Conservation (phyloP, 2,113 vertebrate genomes). For the Ia io region DNA sequence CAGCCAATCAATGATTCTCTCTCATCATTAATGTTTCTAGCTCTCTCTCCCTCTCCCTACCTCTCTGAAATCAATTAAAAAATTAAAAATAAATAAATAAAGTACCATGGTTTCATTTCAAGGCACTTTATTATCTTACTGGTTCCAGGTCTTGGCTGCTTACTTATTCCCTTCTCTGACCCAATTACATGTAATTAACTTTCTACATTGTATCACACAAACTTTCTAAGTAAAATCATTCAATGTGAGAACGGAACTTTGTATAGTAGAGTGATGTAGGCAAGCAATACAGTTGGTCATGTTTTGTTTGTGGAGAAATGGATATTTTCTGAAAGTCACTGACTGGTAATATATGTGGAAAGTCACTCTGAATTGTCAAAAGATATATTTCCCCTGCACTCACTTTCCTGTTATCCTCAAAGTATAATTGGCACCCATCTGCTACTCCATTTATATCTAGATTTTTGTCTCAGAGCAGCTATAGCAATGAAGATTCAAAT, state of each 20-base stretch:
- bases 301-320: not conserved
- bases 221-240: constrained; percentile 1
- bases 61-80: too few species aligned
- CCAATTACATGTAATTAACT: not conserved
- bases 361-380: not conserved
- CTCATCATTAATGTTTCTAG: too few species aligned
- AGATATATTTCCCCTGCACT: not conserved
- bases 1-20: too few species aligned
- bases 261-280: not conserved
- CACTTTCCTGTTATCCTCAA: constrained; percentile 85
- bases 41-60: too few species aligned
- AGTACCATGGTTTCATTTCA: not conserved
- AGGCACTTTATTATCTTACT: not conserved
- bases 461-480: constrained; percentile 81
- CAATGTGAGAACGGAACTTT: not conserved
- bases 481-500: constrained; percentile 88
- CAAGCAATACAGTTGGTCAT: not conserved
- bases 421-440: constrained; percentile 86
- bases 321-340: not conserved
- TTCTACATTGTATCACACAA: not conserved
- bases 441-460: constrained; percentile 84
- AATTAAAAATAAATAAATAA: not conserved
- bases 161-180: not conserved
- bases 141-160: not conserved
- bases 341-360: not conserved